Conservation (phyloP, 2,888 invertebrate species). For the Polyommatus iphigenia region DNA sequence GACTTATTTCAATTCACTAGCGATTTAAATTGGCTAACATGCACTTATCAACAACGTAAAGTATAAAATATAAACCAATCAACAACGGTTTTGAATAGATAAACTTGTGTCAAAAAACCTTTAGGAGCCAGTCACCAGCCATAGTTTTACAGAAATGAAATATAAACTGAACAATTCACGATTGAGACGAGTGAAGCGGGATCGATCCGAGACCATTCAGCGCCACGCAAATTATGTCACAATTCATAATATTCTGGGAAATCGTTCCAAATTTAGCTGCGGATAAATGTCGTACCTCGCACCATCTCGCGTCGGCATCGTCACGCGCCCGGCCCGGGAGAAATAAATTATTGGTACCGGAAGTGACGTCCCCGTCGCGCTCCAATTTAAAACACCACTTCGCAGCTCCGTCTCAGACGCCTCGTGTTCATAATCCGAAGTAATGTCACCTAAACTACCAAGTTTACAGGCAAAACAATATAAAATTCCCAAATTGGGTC, state of each 20-base stretch:
- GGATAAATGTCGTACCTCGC: slow-evolving; percentile 67
- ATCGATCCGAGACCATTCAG: slow-evolving; percentile 24
- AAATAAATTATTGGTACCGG: slow-evolving; percentile 78
- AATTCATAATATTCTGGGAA: slow-evolving; percentile 67
- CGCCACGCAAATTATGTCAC: slow-evolving; percentile 54
- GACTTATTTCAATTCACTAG: too few species aligned
- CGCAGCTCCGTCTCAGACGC: slow-evolving; percentile 48
- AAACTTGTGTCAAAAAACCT: too few species aligned
- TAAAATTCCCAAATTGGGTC: slow-evolving; percentile 63
- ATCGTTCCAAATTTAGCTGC: slow-evolving; percentile 70
- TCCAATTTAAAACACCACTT: slow-evolving; percentile 72
- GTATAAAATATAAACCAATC: too few species aligned
- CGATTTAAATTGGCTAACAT: too few species aligned
- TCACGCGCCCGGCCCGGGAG: slow-evolving; percentile 71
- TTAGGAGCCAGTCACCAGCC: neutral
- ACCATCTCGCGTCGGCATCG: slow-evolving; percentile 54
- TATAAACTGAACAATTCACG: neutral
- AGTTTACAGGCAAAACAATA: slow-evolving; percentile 51
- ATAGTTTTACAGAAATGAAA: neutral
- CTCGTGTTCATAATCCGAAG: slow-evolving; percentile 33
- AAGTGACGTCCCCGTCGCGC: slow-evolving; percentile 74
- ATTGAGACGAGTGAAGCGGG: neutral
- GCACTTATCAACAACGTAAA: too few species aligned
- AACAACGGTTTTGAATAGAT: too few species aligned
- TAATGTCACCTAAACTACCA: neutral